These are phyloP conservation scores for Teleiodes luculella DNA, from an alignment of 2,888 invertebrate species.

Conservation along the genomic window DNA sequence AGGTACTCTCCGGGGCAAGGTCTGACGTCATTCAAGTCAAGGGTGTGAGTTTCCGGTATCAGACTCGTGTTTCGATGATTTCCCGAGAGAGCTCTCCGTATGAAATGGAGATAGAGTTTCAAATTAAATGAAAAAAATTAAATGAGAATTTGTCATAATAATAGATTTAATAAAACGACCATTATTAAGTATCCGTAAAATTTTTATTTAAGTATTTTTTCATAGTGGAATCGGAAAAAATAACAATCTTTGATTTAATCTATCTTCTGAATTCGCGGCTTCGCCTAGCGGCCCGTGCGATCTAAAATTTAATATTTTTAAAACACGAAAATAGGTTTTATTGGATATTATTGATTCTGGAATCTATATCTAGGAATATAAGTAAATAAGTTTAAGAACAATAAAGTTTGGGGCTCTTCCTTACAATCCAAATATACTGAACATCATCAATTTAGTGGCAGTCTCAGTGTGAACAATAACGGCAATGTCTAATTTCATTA, in stretches of 20 bases:
- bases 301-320: not conserved
- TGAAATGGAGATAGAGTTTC: not conserved
- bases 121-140: too few relatives aligned
- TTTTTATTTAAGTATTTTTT: not conserved
- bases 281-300: too few relatives aligned
- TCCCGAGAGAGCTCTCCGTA: not conserved
- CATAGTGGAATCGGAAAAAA: not conserved
- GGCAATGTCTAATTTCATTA: not conserved
- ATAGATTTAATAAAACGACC: not conserved
- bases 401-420: not conserved
- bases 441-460: not conserved
- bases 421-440: not conserved
- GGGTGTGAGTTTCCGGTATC: not conserved
- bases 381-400: not conserved
- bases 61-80: not conserved
- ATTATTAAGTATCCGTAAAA: not conserved
- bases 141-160: too few relatives aligned
- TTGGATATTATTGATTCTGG: not conserved
- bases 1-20: too few relatives aligned
- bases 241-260: not conserved
- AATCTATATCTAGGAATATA: slow-evolving; percentile 4
- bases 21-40: not conserved
- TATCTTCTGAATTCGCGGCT: not conserved
- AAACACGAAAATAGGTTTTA: not conserved
- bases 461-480: not conserved